A percentile compares a stretch with the other conserved stretches of the same genome.
phyloP scores from a whole-genome alignment of 35 echinoderm and acorn worm species.

The Anneissia japonica region DNA sequence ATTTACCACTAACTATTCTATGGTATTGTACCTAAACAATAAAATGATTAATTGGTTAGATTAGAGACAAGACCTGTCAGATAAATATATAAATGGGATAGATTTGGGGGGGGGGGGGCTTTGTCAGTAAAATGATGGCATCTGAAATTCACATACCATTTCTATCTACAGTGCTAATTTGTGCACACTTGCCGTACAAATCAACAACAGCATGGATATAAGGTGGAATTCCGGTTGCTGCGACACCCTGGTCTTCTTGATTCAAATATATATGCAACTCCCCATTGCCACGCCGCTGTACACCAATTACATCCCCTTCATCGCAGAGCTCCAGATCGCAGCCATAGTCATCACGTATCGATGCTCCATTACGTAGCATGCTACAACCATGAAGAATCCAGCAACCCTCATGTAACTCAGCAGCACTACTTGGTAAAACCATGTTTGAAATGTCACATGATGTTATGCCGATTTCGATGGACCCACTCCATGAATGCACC shows the following conservation, averaged over 20 bases:
- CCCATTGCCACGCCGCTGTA: conserved; percentile 62
- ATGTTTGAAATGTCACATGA: conserved; percentile 59
- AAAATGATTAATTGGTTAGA: background rate
- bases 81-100: background rate
- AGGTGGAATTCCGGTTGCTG: conserved; percentile 46
- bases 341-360: conserved; percentile 72
- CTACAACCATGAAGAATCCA: conserved; percentile 87
- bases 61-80: background rate
- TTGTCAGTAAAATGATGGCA: too few species aligned
- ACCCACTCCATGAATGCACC: conserved; percentile 97
- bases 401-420: conserved; percentile 72
- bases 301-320: conserved; percentile 67
- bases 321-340: conserved; percentile 74
- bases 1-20: too few species aligned
- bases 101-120: conserved; percentile 2
- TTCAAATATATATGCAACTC: conserved; percentile 77
- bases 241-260: conserved; percentile 68
- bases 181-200: conserved; percentile 93
- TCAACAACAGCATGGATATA: conserved; percentile 81
- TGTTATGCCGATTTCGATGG: conserved; percentile 85
- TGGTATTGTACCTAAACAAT: background rate
- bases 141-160: background rate
- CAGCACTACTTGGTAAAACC: conserved; percentile 86
- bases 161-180: conserved; percentile 54
- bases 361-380: conserved; percentile 69